Percentiles rank a stretch among this genome's conserved stretches.
Conservation (phyloP, 1,140 invertebrate species). For the Cydia splendana region DNA sequence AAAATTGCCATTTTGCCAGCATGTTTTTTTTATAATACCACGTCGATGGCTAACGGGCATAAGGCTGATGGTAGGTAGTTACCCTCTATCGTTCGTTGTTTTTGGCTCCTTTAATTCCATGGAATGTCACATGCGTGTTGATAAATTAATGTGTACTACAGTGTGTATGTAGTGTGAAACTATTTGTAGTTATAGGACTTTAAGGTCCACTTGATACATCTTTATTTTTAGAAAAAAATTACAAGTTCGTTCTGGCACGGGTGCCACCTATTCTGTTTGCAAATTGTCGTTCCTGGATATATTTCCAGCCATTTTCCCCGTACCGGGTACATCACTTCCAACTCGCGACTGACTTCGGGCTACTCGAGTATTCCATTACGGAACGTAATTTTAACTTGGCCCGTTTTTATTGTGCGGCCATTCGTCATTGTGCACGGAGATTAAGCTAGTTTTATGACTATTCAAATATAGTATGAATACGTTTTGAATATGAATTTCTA, state of each 20-base stretch:
- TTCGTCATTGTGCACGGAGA: conserved; percentile 1
- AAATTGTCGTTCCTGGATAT: background rate
- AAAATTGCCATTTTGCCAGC: background rate
- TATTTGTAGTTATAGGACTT: no score
- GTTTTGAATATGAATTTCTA: background rate
- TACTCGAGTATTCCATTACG: conserved; percentile 11
- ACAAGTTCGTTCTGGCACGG: no score
- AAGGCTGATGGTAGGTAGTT: no score
- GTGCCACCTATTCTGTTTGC: background rate
- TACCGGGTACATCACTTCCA: background rate
- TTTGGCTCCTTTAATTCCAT: no score
- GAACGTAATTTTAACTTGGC: conserved; percentile 8
- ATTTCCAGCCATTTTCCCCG: background rate
- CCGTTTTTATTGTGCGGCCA: conserved; percentile 16
- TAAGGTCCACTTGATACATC: no score
- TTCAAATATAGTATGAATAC: background rate
- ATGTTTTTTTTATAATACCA: no score
- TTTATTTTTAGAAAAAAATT: no score
- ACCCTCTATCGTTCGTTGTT: no score
- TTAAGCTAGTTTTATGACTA: conserved; percentile 16
- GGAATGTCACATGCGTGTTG: no score
- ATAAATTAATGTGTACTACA: no score
- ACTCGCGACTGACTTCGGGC: conserved; percentile 1
- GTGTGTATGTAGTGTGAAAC: no score
- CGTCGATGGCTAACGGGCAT: no score